Base-by-base conservation (phyloP, 2,797 vertebrate species). In the Manis pentadactyla region DNA sequence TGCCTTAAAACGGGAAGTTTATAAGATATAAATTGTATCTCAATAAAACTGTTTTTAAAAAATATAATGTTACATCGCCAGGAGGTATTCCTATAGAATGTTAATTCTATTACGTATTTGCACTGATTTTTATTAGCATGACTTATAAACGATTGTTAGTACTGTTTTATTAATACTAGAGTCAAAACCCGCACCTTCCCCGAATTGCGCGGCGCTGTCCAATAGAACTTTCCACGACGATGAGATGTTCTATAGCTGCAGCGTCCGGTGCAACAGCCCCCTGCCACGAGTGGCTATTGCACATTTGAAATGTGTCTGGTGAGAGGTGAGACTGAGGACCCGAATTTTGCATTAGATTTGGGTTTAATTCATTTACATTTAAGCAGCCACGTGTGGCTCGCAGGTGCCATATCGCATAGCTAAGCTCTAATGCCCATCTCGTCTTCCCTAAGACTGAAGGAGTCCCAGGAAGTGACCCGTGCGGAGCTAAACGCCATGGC, bases 211-310 rank as follows among this genome's bases (percentile, higher is more conserved):
- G 12, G 6, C 0, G 12, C 53, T 25, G 21, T 53, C 71, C 12
- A 1, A 3, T 4, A 21, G 31, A n/a, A 34, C 59, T 39, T 17
- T n/a, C 57, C 0, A 5, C 2, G 2, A 4, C 0, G 14, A 12
- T 2, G 27, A 9, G 3, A 46, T 2, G 1, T 18, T 34, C 66
- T 37, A 3, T 0, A 3, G 19, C 39, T 53, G 12, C 2, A 0
- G 5, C 23, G 8, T 3, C 82, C 0, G 0, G 2, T 1, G 8
- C 5, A 4, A 7, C 25, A 42, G 31, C 15, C n/a, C 2, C 46
- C 15, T 1, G 3, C 42, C 5, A 10, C 21, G 2, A 10, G 2
- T 25, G 69, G 34, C 71, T 9, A 0, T 7, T 25, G n/a, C 27
- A 11, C 37, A 5, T 21, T 13, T 27, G 9, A 89, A 34, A 34